Percentiles rank a stretch among this genome's conserved stretches.
phyloP scores from a whole-genome alignment of 2,113 vertebrate genomes.

The Lepus americanus region DNA sequence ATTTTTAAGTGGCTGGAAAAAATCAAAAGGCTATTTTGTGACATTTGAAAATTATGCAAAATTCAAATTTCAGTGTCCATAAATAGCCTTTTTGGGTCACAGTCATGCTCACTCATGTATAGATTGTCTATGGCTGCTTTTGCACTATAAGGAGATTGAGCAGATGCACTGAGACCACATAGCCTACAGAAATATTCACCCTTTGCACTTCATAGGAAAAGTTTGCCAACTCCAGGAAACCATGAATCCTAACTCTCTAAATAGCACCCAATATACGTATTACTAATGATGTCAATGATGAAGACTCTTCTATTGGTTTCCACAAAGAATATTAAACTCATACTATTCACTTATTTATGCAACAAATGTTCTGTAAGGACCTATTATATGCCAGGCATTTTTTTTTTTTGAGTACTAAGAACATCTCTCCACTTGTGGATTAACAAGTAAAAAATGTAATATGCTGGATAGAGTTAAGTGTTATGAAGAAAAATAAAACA shows the following conservation, averaged over 20 bases:
- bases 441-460: neutral
- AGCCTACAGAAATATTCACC: conserved; percentile 38
- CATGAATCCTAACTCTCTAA: conserved; percentile 36
- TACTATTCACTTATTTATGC: neutral
- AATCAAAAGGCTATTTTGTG: conserved; percentile 36
- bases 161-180: neutral
- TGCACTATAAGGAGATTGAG: neutral
- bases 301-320: conserved; percentile 37
- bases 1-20: conserved; percentile 35
- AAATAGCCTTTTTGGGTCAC: neutral
- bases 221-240: conserved; percentile 26
- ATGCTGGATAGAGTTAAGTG: neutral
- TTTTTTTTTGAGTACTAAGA: neutral
- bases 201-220: conserved; percentile 30
- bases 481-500: conserved; percentile 14
- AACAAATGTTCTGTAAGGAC: conserved; percentile 29
- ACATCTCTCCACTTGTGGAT: neutral
- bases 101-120: neutral
- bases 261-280: conserved; percentile 29
- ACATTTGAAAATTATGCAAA: conserved; percentile 40
- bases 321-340: conserved; percentile 8
- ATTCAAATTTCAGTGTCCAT: conserved; percentile 37
- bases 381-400: neutral
- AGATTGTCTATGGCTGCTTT: neutral
- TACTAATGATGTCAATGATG: conserved; percentile 48